phyloP scores from a whole-genome alignment of 2,888 invertebrate genomes.

The Agonopterix heracliana region DNA sequence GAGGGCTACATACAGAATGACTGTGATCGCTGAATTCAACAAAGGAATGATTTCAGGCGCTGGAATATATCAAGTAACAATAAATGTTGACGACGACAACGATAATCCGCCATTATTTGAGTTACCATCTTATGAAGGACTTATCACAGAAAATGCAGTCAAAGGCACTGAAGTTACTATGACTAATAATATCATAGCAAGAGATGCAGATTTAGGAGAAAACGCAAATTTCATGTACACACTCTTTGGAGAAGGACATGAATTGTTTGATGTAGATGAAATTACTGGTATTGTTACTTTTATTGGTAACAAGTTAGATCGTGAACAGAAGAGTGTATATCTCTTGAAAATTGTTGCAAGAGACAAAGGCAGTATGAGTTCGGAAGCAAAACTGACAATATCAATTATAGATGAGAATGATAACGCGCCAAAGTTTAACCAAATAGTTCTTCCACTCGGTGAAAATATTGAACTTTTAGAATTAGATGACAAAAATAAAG shows the following conservation, averaged over 20 bases:
- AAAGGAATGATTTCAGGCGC: conserved; percentile 82
- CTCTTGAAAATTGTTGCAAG: conserved; percentile 83
- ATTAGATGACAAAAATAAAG: conserved; percentile 69
- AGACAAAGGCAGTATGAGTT: conserved; percentile 85
- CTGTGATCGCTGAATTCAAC: conserved; percentile 86
- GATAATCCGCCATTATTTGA: conserved; percentile 91
- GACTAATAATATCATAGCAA: conserved; percentile 80
- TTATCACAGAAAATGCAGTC: conserved; percentile 85
- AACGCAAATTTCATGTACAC: conserved; percentile 83
- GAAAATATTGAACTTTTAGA: conserved; percentile 81
- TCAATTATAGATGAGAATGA: conserved; percentile 88
- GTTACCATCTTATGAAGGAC: conserved; percentile 81
- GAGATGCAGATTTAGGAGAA: conserved; percentile 81
- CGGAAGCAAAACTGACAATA: conserved; percentile 83
- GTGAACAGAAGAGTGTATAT: conserved; percentile 83
- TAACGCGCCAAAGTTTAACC: conserved; percentile 82
- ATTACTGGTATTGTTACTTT: conserved; percentile 78
- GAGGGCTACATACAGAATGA: conserved; percentile 82
- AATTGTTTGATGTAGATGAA: conserved; percentile 82
- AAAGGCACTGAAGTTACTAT: conserved; percentile 82
- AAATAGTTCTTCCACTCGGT: conserved; percentile 82
- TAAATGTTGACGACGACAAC: conserved; percentile 90
- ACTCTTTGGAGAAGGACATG: conserved; percentile 84
- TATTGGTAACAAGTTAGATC: conserved; percentile 78
- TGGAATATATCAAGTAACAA: conserved; percentile 86